phyloP scores from a whole-genome alignment of 2,113 vertebrate species.

The Campylomormyrus tamandua region DNA sequence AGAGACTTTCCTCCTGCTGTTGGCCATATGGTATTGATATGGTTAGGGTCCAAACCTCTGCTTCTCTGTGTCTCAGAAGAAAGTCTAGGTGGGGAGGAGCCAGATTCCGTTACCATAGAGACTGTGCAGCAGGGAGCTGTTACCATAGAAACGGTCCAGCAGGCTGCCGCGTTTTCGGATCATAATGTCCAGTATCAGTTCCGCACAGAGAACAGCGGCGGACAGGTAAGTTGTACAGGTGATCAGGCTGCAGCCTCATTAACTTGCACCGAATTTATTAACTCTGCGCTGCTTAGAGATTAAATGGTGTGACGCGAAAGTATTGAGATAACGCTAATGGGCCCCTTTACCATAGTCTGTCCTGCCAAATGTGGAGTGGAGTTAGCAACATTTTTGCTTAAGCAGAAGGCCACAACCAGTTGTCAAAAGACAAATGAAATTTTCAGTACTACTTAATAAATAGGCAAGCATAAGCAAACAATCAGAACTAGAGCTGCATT shows the following conservation, averaged over 20 bases:
- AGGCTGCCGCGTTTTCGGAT: conserved; percentile 63
- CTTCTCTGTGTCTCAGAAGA: conserved; percentile 48
- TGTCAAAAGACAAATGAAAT: background rate
- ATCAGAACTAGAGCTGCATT: background rate
- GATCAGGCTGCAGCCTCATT: background rate
- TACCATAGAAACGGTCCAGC: conserved; percentile 70
- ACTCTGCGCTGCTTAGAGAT: background rate
- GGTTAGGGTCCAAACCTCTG: background rate
- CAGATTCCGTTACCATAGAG: conserved; percentile 26
- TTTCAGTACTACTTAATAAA: background rate
- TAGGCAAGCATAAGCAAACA: background rate
- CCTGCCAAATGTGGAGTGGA: background rate
- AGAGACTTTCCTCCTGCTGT: background rate
- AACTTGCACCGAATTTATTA: background rate
- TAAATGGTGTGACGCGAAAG: background rate
- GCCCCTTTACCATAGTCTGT: background rate
- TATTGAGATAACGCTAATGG: background rate
- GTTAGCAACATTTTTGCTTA: background rate
- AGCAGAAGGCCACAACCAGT: background rate
- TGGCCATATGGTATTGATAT: background rate
- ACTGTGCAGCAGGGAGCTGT: conserved; percentile 50
- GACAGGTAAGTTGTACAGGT: conserved; percentile 61
- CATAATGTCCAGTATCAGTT: conserved; percentile 83
- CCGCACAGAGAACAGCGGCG: conserved; percentile 74
- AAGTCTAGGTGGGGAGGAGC: conserved; percentile 61